Evolutionary conservation across 2,113 vertebrate species (phyloP).

Genomic region (Pelecanus crispus): DNA sequence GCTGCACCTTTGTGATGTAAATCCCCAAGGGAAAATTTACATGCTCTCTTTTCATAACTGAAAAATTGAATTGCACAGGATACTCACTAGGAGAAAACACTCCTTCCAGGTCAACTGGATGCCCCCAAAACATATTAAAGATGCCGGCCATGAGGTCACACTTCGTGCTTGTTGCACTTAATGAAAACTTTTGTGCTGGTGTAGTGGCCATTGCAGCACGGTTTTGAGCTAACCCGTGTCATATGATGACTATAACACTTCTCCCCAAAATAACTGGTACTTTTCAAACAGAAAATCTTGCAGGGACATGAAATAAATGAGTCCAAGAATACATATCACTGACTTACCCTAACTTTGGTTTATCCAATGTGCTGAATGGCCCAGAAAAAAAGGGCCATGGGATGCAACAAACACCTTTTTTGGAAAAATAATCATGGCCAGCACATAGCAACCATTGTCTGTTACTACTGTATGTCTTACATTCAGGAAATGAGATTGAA

Average conservation of each 20-base stretch:
- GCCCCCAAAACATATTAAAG: neutral
- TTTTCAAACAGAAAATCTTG: neutral
- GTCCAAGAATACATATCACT: neutral
- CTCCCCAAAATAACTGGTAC: fast-evolving
- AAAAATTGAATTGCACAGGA: neutral
- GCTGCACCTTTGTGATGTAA: neutral
- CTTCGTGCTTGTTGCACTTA: fast-evolving
- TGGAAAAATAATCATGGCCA: neutral
- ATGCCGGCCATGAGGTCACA: neutral
- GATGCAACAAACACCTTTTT: neutral
- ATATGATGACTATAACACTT: neutral
- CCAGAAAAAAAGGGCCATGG: neutral
- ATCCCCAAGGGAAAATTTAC: fast-evolving
- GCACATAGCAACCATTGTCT: neutral
- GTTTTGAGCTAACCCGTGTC: neutral
- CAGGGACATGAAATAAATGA: neutral
- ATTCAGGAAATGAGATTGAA: neutral
- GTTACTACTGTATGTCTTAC: neutral
- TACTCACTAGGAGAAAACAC: neutral
- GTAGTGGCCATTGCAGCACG: fast-evolving
- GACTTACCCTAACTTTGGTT: neutral
- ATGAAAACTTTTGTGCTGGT: neutral
- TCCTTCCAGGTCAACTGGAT: neutral
- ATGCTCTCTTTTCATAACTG: neutral
- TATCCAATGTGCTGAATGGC: neutral